These are phyloP conservation scores for Takifugu bimaculatus DNA, from an alignment of 2,113 vertebrate species.

Conservation along the genomic window DNA sequence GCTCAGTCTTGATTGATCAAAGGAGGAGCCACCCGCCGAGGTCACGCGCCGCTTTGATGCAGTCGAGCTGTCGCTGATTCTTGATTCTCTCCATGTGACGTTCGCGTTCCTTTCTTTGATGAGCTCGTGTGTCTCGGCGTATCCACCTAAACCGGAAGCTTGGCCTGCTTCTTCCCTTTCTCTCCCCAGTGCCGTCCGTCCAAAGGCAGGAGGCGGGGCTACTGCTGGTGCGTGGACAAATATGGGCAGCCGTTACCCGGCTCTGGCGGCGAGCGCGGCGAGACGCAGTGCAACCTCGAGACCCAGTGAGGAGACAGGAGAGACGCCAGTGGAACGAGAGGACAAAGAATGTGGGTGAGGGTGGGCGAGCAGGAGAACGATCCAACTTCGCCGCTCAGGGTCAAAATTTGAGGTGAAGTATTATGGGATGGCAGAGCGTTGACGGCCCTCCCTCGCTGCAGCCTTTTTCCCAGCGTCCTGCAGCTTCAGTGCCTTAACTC, in stretches of 20 bases:
- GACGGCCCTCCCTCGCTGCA: conserved; percentile 6
- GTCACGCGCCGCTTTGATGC: too few species aligned
- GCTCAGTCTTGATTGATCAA: too few species aligned
- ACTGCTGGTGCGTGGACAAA: conserved; percentile 97
- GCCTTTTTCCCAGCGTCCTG: conserved; percentile 8
- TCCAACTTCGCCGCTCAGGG: conserved; percentile 56
- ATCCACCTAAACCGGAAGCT: neutral
- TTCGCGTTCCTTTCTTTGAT: too few species aligned
- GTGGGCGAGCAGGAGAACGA: conserved; percentile 13
- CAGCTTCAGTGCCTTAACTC: conserved; percentile 59
- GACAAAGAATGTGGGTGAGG: conserved; percentile 3
- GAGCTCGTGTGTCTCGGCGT: neutral
- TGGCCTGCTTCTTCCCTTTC: neutral
- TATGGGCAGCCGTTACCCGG: conserved; percentile 87
- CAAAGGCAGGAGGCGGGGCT: conserved; percentile 89
- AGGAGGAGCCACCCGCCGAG: too few species aligned
- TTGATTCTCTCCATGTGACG: too few species aligned
- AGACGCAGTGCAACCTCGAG: conserved; percentile 84
- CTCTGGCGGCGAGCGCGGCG: conserved; percentile 77
- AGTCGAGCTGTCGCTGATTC: too few species aligned
- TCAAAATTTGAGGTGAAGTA: conserved; percentile 55
- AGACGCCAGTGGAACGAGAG: conserved; percentile 35
- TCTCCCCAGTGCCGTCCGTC: conserved; percentile 87
- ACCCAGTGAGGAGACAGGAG: conserved; percentile 76
- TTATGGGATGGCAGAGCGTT: conserved; percentile 38